Evolutionary conservation across 2,113 vertebrate genomes (phyloP).

Genomic region (Carettochelys insculpta): DNA sequence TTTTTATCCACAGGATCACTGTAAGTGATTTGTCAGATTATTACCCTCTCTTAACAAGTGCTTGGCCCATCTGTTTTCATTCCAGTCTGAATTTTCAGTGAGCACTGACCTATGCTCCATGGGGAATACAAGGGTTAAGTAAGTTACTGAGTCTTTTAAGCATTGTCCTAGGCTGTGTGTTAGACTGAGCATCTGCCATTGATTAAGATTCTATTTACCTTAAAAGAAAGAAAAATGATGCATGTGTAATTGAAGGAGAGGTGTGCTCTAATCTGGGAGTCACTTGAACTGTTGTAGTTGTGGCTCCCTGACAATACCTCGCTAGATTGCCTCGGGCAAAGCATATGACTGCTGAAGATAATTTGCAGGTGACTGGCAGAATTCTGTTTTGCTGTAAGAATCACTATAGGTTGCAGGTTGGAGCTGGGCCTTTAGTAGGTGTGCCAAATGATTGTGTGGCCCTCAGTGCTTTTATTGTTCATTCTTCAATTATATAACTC

Average conservation of each 20-base stretch:
- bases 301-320: neutral
- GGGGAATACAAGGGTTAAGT: too few relatives aligned
- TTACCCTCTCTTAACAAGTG: neutral
- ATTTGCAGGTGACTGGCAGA: neutral
- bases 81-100: neutral
- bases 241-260: neutral
- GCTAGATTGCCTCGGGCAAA: neutral
- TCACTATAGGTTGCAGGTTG: neutral
- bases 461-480: neutral
- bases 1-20: neutral
- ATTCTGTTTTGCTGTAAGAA: neutral
- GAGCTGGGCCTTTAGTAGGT: neutral
- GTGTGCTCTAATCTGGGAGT: neutral
- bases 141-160: neutral
- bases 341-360: neutral
- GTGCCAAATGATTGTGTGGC: neutral
- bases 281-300: neutral
- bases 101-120: too few relatives aligned
- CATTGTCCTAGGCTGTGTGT: too few relatives aligned
- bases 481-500: neutral
- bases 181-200: fast-evolving
- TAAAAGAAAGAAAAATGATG: neutral
- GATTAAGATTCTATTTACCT: fast-evolving
- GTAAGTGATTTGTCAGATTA: neutral
- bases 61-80: neutral